Evolutionary conservation across 2,888 invertebrate species (phyloP).

Genomic region (Mesoligia furuncula): DNA sequence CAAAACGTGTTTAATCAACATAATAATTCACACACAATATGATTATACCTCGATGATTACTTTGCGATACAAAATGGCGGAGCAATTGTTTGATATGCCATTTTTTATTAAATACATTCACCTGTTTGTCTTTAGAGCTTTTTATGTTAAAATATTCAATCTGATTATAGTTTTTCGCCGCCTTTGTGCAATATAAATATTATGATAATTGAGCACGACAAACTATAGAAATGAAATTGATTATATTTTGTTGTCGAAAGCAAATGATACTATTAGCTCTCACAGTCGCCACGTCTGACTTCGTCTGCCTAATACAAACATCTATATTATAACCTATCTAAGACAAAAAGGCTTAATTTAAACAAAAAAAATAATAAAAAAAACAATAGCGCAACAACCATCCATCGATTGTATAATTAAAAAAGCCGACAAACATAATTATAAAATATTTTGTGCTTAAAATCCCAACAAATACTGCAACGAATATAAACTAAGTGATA

Average conservation of each 20-base stretch:
- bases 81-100: slow-evolving; percentile 73
- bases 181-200: slow-evolving; percentile 68
- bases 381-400: slow-evolving; percentile 81
- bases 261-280: slow-evolving; percentile 68
- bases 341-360: slow-evolving; percentile 82
- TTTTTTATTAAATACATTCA: slow-evolving; percentile 63
- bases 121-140: slow-evolving; percentile 66
- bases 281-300: slow-evolving; percentile 70
- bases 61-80: slow-evolving; percentile 70
- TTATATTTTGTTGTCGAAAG: slow-evolving; percentile 60
- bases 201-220: slow-evolving; percentile 74
- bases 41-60: slow-evolving; percentile 48
- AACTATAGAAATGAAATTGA: slow-evolving; percentile 65
- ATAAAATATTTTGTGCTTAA: slow-evolving; percentile 77
- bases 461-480: slow-evolving; percentile 84
- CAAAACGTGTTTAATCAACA: slow-evolving; percentile 66
- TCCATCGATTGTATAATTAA: slow-evolving; percentile 78
- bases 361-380: slow-evolving; percentile 70
- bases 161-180: slow-evolving; percentile 63
- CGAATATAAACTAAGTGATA: slow-evolving; percentile 77
- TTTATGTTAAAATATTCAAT: slow-evolving; percentile 46
- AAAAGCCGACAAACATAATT: slow-evolving; percentile 74
- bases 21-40: slow-evolving; percentile 65
- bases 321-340: slow-evolving; percentile 88
- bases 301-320: slow-evolving; percentile 83